Base-by-base conservation (phyloP, 2,113 vertebrate species). In the Meleagris gallopavo region DNA sequence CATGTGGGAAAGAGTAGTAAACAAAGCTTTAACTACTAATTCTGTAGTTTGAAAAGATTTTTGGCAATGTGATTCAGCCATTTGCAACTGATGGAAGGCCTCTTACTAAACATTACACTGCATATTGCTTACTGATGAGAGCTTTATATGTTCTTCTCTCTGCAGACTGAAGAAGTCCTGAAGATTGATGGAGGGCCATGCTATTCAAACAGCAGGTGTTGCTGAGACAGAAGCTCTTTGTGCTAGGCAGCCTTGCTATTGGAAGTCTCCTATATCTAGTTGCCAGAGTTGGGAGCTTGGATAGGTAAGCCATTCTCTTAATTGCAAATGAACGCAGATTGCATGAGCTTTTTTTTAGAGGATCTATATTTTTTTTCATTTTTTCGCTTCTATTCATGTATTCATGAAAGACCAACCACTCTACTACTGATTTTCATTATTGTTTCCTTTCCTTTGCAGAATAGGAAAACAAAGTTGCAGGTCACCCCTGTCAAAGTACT, bases 111-210 rank as follows among this genome's bases (percentile, higher is more conserved):
- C 87, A 93, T 95, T 85, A 93, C 34, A 45, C 83, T 86, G 48
- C 89, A 77, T 91, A 89, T 66, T 88, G 90, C 46, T 96, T 91
- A 80, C 89, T 98, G 95, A 98, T 94, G 70, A 90, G 83, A 83
- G 73, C 69, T 97, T 97, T 97, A 92, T 98, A 70, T 97, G 43
- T 96, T 97, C 81, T 94, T 77, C 21, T 98, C 89, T 95, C 91
- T 94, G 76, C 97, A 99, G 99, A 98, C 98, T 98, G 97, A 98
- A 97, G 98, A 98, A 98, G 98, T 98, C 98, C 98, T 98, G 98
- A 99, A 99, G 98, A 98, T 99, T 99, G 98, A 99, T 99, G 99
- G 99, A 99, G 99, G 98, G 99, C 98, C 98, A 99, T 99, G 99
- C 99, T 99, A 98, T 98, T 99, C 98, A 99, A 99, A 99, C 99